Conservation (phyloP, 1,140 invertebrate species). For the Notospermus geniculatus region DNA sequence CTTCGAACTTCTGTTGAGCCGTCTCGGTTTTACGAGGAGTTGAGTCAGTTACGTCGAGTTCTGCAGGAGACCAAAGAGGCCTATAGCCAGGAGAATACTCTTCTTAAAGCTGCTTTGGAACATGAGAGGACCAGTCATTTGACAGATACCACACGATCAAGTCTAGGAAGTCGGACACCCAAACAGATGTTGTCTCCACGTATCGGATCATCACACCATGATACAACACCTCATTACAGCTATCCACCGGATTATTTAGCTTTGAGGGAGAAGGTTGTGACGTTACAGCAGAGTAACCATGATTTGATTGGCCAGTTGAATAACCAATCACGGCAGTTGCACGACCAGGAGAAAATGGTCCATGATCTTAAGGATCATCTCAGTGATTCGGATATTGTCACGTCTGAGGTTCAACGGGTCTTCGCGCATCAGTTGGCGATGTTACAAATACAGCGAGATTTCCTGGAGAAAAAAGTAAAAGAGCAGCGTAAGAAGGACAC, state of each 20-base stretch:
- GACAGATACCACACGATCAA: slow-evolving; percentile 6
- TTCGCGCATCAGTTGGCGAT: slow-evolving; percentile 39
- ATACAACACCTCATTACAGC: background rate
- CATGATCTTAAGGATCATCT: slow-evolving; percentile 29
- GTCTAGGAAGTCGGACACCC: background rate
- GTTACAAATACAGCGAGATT: slow-evolving; percentile 43
- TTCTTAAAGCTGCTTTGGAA: slow-evolving; percentile 38
- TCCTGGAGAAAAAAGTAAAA: slow-evolving; percentile 35
- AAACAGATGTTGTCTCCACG: background rate
- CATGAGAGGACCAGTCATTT: slow-evolving; percentile 24
- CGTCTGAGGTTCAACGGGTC: slow-evolving; percentile 19
- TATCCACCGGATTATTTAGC: background rate
- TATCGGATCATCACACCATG: background rate
- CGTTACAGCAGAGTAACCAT: slow-evolving; percentile 36
- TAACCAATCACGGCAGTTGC: slow-evolving; percentile 30
- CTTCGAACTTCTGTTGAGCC: background rate
- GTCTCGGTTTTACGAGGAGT: slow-evolving; percentile 35
- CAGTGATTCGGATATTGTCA: slow-evolving; percentile 12
- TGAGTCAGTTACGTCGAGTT: slow-evolving; percentile 30
- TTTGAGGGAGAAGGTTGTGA: slow-evolving; percentile 31
- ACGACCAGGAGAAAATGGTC: slow-evolving; percentile 40
- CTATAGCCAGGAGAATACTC: slow-evolving; percentile 39
- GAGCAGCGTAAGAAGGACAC: slow-evolving; percentile 25
- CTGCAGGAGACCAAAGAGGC: slow-evolving; percentile 42
- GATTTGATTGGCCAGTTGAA: slow-evolving; percentile 29